Conservation (phyloP, 2,113 vertebrate genomes). For the Gobiocypris rarus region DNA sequence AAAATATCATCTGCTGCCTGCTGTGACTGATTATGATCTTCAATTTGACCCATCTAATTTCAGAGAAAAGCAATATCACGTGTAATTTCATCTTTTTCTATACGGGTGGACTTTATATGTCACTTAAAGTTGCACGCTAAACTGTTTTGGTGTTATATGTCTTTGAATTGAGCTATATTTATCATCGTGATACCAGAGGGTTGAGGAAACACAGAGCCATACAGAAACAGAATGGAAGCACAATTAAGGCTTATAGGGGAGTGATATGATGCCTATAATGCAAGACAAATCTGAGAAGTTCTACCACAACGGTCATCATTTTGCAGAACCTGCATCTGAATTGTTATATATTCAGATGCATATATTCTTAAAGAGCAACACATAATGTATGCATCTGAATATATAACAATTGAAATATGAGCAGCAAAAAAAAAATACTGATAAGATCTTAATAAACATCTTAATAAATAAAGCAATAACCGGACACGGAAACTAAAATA, state of each 20-base stretch:
- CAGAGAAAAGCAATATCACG: slow-evolving; percentile 33
- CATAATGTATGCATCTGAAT: too few relatives aligned
- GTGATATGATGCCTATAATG: not conserved
- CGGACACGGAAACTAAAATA: not conserved
- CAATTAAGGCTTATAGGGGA: not conserved
- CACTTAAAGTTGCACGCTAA: slow-evolving; percentile 22
- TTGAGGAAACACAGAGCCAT: not conserved
- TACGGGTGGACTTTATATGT: not conserved
- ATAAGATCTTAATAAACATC: too few relatives aligned
- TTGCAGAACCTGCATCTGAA: too few relatives aligned
- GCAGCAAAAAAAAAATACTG: too few relatives aligned
- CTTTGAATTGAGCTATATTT: slow-evolving; percentile 24
- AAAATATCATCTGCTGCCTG: not conserved
- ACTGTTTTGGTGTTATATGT: not conserved
- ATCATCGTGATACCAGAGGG: not conserved
- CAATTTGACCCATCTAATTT: slow-evolving; percentile 9
- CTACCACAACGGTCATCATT: too few relatives aligned
- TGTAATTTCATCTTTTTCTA: slow-evolving; percentile 15
- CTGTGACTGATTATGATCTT: slow-evolving; percentile 20
- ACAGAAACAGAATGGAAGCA: slow-evolving; percentile 29
- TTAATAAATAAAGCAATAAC: not conserved
- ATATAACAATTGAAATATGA: too few relatives aligned
- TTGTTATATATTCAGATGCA: too few relatives aligned
- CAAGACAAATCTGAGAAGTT: too few relatives aligned
- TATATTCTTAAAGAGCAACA: too few relatives aligned